phyloP scores from a whole-genome alignment of 2,888 invertebrate species.

The Petrolisthes manimaculis region DNA sequence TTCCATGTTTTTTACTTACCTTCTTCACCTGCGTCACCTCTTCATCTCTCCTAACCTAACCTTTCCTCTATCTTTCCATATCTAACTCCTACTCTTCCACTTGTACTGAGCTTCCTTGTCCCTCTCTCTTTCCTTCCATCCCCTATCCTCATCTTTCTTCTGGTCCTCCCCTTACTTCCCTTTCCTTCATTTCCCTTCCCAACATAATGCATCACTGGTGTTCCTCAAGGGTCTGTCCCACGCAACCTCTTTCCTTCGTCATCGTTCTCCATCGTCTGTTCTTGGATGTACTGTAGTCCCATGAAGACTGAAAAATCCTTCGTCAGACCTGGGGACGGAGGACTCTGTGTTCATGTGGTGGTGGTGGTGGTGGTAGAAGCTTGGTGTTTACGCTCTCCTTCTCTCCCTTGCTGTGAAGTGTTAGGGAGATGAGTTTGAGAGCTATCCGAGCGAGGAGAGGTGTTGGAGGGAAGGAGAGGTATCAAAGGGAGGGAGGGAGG shows the following conservation, averaged over 20 bases:
- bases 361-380: not conserved
- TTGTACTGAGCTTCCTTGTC: not conserved
- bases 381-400: too few relatives aligned
- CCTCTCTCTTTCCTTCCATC: not conserved
- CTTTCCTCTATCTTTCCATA: not conserved
- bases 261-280: not conserved
- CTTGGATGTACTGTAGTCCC: not conserved
- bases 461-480: not conserved
- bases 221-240: not conserved
- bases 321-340: not conserved
- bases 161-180: not conserved
- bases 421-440: too few relatives aligned
- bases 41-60: not conserved
- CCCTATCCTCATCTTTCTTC: not conserved
- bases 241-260: not conserved
- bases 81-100: not conserved
- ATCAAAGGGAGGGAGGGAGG: not conserved
- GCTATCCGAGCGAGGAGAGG: too few relatives aligned
- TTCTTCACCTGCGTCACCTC: not conserved
- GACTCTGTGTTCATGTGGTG: not conserved
- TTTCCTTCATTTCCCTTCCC: not conserved
- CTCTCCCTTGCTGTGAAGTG: too few relatives aligned
- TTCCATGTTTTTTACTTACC: not conserved
- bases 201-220: not conserved
- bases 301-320: not conserved